A percentile compares a stretch with the other conserved stretches of the same genome.
Evolutionary conservation across 2,797 vertebrate species (phyloP).

Genomic region (Sebastes vulpes): DNA sequence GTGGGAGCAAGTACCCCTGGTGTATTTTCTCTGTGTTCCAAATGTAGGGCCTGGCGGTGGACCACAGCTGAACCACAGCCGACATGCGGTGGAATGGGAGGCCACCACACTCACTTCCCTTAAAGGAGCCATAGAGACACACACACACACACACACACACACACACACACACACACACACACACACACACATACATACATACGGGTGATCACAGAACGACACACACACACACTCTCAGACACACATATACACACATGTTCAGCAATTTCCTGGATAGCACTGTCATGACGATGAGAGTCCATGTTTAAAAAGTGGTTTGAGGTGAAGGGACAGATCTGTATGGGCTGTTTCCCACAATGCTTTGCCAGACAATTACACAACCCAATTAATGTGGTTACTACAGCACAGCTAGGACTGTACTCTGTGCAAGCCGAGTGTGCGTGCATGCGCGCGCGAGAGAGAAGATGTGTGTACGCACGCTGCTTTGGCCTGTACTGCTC

Average conservation of each 20-base stretch:
- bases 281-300: slow-evolving; percentile 72
- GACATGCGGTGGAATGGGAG: slow-evolving; percentile 80
- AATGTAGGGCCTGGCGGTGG: slow-evolving; percentile 80
- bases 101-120: slow-evolving; percentile 79
- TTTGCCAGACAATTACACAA: slow-evolving; percentile 84
- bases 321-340: slow-evolving; percentile 75
- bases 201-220: slow-evolving; percentile 37
- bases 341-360: slow-evolving; percentile 77
- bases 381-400: slow-evolving; percentile 83
- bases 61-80: slow-evolving; percentile 82
- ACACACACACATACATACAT: neutral
- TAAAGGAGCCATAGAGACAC: slow-evolving; percentile 72
- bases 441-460: neutral
- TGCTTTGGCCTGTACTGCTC: slow-evolving; percentile 62
- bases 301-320: slow-evolving; percentile 81
- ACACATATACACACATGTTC: slow-evolving; percentile 58
- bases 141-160: slow-evolving; percentile 41
- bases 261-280: slow-evolving; percentile 76
- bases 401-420: slow-evolving; percentile 53
- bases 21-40: slow-evolving; percentile 80
- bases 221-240: slow-evolving; percentile 31
- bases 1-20: slow-evolving; percentile 70
- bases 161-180: slow-evolving; percentile 38
- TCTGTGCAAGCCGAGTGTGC: slow-evolving; percentile 29
- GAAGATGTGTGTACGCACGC: slow-evolving; percentile 46